Evolutionary conservation across 1,140 invertebrate genomes (phyloP).

Genomic region (Pomacea maculata): DNA sequence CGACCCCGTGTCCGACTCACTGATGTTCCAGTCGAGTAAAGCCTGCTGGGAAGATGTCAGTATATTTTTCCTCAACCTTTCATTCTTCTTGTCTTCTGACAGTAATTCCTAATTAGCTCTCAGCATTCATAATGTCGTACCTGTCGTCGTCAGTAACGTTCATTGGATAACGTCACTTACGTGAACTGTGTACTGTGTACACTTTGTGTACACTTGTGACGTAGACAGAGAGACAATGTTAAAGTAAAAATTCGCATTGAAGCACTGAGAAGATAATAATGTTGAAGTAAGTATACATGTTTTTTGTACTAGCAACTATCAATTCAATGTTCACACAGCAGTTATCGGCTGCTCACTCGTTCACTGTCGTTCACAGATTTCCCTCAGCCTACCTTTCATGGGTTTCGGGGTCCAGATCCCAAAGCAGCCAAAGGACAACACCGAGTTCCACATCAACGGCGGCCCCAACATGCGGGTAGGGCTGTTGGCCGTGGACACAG

Average conservation of each 20-base stretch:
- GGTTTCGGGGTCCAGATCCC: not conserved
- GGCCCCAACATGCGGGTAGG: conserved; percentile 36
- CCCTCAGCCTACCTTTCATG: not conserved
- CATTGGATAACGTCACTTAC: too few relatives aligned
- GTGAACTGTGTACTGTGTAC: too few relatives aligned
- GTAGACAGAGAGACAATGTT: not conserved
- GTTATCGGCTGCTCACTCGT: too few relatives aligned
- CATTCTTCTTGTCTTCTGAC: not conserved
- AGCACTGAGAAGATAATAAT: not conserved
- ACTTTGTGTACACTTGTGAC: too few relatives aligned
- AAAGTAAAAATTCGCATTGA: not conserved
- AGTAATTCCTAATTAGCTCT: too few relatives aligned
- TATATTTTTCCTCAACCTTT: not conserved
- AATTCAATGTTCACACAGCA: not conserved
- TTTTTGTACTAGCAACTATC: not conserved
- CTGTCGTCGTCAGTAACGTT: too few relatives aligned
- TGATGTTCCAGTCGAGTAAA: conserved; percentile 22
- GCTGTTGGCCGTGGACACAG: conserved; percentile 50
- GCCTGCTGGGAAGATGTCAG: conserved; percentile 26
- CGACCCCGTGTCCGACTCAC: conserved; percentile 24
- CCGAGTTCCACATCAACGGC: conserved; percentile 25
- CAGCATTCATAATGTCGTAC: too few relatives aligned
- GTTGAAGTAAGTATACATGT: not conserved
- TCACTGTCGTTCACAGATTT: not conserved
- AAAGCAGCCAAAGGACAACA: conserved; percentile 23